A percentile compares a stretch with the other conserved stretches of the same genome.
phyloP scores from a whole-genome alignment of 2,797 vertebrate species.

The Acrossocheilus fasciatus region DNA sequence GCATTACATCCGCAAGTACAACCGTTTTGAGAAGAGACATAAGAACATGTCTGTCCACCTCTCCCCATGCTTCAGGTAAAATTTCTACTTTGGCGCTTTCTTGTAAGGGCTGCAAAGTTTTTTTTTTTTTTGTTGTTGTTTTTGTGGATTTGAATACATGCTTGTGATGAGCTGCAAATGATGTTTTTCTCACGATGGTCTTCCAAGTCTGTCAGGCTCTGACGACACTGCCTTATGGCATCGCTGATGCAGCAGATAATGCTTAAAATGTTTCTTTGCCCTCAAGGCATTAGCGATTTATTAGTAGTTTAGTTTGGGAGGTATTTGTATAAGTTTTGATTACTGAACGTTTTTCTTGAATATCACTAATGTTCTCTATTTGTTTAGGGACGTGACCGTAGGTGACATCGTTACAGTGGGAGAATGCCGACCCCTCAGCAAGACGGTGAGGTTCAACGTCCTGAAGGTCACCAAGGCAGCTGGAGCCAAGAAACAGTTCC shows the following conservation, averaged over 20 bases:
- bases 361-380: background rate
- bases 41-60: constrained; percentile 95
- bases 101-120: background rate
- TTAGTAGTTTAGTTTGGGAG: background rate
- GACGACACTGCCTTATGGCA: constrained; percentile 82
- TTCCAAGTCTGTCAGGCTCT: constrained; percentile 80
- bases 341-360: background rate
- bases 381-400: constrained; percentile 88
- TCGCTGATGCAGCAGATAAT: constrained; percentile 79
- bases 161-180: constrained; percentile 73
- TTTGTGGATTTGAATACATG: background rate
- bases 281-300: background rate
- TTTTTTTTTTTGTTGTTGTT: too few species aligned
- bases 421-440: constrained; percentile 95
- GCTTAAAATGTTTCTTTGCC: background rate
- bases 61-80: constrained; percentile 91
- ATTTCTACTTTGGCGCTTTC: fast-evolving
- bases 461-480: constrained; percentile 98
- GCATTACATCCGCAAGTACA: constrained; percentile 98
- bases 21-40: constrained; percentile 97
- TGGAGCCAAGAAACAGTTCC: constrained; percentile 97
- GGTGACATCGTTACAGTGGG: constrained; percentile 94
- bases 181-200: constrained; percentile 91
- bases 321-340: background rate
- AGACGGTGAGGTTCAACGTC: constrained; percentile 95